Evolutionary conservation across 2,888 invertebrate species (phyloP).

Genomic region (Yponomeuta sedellus): DNA sequence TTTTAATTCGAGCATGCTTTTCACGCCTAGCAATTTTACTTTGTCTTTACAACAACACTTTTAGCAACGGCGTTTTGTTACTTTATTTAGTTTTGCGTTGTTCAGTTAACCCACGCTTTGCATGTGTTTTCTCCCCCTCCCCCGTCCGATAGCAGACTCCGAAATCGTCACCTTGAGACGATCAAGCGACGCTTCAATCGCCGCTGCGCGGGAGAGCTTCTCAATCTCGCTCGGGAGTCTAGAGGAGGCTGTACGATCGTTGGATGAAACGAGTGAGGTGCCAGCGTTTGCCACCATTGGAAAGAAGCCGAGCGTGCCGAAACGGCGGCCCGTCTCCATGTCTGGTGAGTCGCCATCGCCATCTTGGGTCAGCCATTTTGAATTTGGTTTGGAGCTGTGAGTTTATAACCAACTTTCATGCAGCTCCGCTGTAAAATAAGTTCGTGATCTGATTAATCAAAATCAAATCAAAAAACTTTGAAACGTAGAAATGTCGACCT

Average conservation of each 20-base stretch:
- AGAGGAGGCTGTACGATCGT: constrained; percentile 62
- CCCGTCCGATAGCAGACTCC: constrained; percentile 40
- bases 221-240: constrained; percentile 67
- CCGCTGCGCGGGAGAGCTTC: constrained; percentile 66
- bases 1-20: too few relatives aligned
- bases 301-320: constrained; percentile 70
- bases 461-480: too few relatives aligned
- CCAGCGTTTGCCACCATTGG: constrained; percentile 65
- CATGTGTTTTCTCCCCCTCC: constrained; percentile 33
- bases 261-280: constrained; percentile 60
- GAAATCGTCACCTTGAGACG: constrained; percentile 75
- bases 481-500: too few relatives aligned
- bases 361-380: not conserved
- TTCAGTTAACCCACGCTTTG: constrained; percentile 36
- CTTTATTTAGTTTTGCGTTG: not conserved
- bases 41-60: too few relatives aligned
- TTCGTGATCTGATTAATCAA: too few relatives aligned
- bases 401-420: too few relatives aligned
- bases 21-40: too few relatives aligned
- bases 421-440: too few relatives aligned
- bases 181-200: constrained; percentile 59
- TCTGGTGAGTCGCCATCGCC: constrained; percentile 58
- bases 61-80: not conserved
- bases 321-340: constrained; percentile 78
- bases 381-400: not conserved